Percentiles rank a stretch among this genome's conserved stretches.
phyloP scores from a whole-genome alignment of 2,113 vertebrate genomes.

The Pomatostomus ruficeps region DNA sequence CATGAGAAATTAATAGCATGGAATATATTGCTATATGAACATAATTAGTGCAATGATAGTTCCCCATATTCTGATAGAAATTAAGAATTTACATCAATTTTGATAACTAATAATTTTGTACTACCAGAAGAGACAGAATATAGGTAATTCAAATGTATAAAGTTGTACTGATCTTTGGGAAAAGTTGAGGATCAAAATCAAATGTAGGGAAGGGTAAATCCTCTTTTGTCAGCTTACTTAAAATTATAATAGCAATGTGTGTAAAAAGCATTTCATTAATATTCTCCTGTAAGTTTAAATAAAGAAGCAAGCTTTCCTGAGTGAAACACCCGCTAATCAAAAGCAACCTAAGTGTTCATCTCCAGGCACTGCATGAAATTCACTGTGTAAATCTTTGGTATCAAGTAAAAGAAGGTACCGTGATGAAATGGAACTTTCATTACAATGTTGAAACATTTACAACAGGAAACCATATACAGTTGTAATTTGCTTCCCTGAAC shows the following conservation, averaged over 20 bases:
- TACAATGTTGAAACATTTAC: constrained; percentile 26
- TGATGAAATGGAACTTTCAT: constrained; percentile 24
- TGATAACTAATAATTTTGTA: not conserved
- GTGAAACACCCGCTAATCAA: not conserved
- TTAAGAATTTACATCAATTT: not conserved
- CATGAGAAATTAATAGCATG: not conserved
- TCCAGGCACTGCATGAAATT: not conserved
- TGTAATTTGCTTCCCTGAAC: not conserved
- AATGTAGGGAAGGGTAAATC: not conserved
- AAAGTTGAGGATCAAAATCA: not conserved
- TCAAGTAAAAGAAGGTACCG: not conserved
- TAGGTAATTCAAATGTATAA: not conserved
- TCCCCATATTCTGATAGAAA: not conserved
- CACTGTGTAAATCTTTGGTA: not conserved
- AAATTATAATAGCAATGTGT: not conserved
- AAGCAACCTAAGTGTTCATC: not conserved
- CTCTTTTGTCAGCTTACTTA: not conserved
- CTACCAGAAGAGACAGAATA: not conserved
- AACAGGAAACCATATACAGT: not conserved
- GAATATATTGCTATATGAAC: not conserved
- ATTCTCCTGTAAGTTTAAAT: not conserved
- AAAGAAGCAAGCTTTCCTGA: not conserved
- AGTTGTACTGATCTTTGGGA: not conserved
- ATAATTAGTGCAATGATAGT: not conserved
- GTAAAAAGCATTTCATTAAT: not conserved